Evolutionary conservation across 2,113 vertebrate genomes (phyloP), one percentile per base, ranked within the genome.

Genomic region (Conger conger): DNA sequence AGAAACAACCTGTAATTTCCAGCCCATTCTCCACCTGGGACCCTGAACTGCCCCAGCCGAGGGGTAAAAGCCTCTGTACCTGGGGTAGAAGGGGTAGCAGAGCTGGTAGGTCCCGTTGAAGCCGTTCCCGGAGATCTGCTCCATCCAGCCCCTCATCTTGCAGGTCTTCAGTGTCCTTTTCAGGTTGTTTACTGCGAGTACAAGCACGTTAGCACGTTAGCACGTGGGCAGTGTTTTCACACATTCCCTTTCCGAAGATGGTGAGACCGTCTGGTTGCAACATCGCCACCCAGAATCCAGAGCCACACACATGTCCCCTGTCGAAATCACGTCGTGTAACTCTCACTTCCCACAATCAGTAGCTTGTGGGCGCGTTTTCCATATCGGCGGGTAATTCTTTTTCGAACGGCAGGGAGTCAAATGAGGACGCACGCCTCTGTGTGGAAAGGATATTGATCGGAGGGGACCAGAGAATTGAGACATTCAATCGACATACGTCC

Each of bases 91-190:
- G 0, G 98, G 98, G 89, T 98, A 99, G 37, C 96, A 97, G 78
- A 99, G 97, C 90, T 96, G 97, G 91, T 97, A 99, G 37, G 97
- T 98, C 53, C 98, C 98, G 33, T 96, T 99, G 92, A 99, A 97
- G 76, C 98, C 98, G 83, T 98, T 98, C 35, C 98, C 98, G 17
- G 97, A 98, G 87, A 99, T 99, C 91, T 99, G 98, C 91, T 99
- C 97, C 96, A 99, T 97, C 98, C 98, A 99, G 40, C 98, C 98
- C 9, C 97, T 97, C 82, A 97, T 97, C 96, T 99, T 98, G 87
- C 98, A 99, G 91, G 97, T 98, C 84, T 97, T 97, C 90, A 99
- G 91, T 27, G 97, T 98, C 93, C 97, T 97, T 91, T 97, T 98
- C 89, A 99, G 93, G 87, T 95, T 95, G 85, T 96, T 94, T 91